Evolutionary conservation across 1,140 invertebrate genomes (phyloP).

Genomic region (Drosophila burlai): DNA sequence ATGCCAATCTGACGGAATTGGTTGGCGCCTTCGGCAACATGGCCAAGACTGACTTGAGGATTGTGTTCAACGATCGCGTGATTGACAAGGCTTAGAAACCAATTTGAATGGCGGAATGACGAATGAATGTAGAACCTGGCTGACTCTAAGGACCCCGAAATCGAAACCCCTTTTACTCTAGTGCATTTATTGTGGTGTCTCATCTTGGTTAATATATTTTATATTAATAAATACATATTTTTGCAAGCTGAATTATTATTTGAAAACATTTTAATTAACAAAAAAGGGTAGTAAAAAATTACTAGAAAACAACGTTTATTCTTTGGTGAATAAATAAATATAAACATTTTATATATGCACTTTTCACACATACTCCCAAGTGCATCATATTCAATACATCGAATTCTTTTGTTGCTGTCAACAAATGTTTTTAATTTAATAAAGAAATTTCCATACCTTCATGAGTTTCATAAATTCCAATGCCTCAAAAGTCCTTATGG

Average conservation of each 20-base stretch:
- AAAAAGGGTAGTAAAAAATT: too few species aligned
- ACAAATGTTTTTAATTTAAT: background rate
- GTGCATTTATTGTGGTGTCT: constrained; percentile 16
- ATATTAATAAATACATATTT: constrained; percentile 11
- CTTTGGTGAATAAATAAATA: too few species aligned
- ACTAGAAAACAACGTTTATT: too few species aligned
- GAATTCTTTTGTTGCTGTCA: background rate
- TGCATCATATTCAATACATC: too few species aligned
- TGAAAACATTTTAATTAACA: background rate
- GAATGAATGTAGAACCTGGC: constrained; percentile 7
- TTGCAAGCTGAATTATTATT: background rate
- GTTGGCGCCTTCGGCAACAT: constrained; percentile 86
- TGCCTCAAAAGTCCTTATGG: background rate
- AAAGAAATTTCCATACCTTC: background rate
- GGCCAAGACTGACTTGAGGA: constrained; percentile 86
- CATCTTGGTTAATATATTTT: constrained; percentile 1
- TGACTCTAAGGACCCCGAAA: constrained; percentile 1
- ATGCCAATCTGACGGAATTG: constrained; percentile 87
- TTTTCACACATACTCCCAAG: background rate
- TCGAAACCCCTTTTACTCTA: background rate
- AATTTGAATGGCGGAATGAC: background rate
- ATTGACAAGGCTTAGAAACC: constrained; percentile 46
- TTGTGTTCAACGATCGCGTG: constrained; percentile 76
- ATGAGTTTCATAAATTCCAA: background rate
- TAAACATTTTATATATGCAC: too few species aligned